Conservation (phyloP, 2,113 vertebrate species). For the Turnix velox region DNA sequence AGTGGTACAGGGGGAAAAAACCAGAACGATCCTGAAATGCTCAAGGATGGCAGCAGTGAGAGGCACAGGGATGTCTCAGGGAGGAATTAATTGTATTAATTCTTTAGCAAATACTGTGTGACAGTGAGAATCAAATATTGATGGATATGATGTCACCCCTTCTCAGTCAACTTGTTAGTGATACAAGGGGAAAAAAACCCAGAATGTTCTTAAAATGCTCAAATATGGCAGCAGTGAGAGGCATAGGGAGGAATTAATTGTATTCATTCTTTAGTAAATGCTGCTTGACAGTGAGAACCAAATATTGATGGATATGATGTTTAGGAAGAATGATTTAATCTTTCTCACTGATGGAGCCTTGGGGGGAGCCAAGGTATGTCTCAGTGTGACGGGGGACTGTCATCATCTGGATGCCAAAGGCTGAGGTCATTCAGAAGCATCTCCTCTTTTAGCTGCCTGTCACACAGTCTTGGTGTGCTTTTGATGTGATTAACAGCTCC, state of each 20-base stretch:
- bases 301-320: neutral
- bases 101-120: neutral
- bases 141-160: neutral
- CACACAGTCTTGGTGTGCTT: neutral
- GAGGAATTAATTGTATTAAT: neutral
- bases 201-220: neutral
- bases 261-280: neutral
- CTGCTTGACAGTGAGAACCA: neutral
- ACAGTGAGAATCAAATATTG: neutral
- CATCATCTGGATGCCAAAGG: neutral
- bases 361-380: neutral
- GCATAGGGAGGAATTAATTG: neutral
- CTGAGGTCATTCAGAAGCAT: neutral
- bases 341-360: neutral
- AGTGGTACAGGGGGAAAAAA: neutral
- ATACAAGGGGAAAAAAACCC: neutral
- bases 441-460: neutral
- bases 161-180: neutral
- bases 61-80: neutral
- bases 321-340: neutral
- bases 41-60: neutral
- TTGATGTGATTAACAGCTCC: neutral
- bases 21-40: neutral
- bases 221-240: neutral
- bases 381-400: neutral